These are phyloP conservation scores for Bombus breviceps DNA, from an alignment of 1,140 invertebrate species.

Conservation along the genomic window DNA sequence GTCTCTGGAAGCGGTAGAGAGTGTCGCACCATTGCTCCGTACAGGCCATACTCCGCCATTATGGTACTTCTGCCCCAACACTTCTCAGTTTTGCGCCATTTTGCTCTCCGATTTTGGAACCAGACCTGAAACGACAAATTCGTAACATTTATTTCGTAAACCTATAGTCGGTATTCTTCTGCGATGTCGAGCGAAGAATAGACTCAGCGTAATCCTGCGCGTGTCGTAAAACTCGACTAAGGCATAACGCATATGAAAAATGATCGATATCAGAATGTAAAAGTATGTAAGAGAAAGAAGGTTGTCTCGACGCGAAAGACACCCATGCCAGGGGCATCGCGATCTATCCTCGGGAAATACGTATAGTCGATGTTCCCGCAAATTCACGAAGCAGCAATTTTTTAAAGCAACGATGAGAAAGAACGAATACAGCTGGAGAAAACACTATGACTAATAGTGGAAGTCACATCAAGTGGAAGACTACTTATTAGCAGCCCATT, in stretches of 20 bases:
- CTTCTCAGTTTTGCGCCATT: slow-evolving; percentile 99
- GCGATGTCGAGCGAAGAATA: too few relatives aligned
- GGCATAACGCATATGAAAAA: too few relatives aligned
- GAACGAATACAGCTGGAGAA: background rate
- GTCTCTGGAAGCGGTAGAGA: slow-evolving; percentile 98
- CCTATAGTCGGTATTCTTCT: too few relatives aligned
- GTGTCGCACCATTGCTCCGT: slow-evolving; percentile 99
- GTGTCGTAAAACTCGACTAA: too few relatives aligned
- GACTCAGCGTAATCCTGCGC: too few relatives aligned
- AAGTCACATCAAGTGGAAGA: slow-evolving; percentile 12
- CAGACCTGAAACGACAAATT: slow-evolving; percentile 90
- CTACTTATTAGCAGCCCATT: background rate
- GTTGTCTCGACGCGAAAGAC: too few relatives aligned
- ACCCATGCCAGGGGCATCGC: fast-evolving
- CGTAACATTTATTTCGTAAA: background rate
- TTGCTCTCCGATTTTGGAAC: slow-evolving; percentile 99
- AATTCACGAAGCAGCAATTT: background rate
- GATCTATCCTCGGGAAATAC: too few relatives aligned
- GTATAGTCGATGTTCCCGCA: too few relatives aligned
- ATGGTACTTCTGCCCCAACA: slow-evolving; percentile 99
- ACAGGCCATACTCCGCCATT: slow-evolving; percentile 99
- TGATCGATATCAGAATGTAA: too few relatives aligned
- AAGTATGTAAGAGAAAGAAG: too few relatives aligned
- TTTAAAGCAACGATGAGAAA: background rate
- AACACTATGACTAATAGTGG: background rate